phyloP scores from a whole-genome alignment of 2,113 vertebrate genomes.

The Clinocottus analis region DNA sequence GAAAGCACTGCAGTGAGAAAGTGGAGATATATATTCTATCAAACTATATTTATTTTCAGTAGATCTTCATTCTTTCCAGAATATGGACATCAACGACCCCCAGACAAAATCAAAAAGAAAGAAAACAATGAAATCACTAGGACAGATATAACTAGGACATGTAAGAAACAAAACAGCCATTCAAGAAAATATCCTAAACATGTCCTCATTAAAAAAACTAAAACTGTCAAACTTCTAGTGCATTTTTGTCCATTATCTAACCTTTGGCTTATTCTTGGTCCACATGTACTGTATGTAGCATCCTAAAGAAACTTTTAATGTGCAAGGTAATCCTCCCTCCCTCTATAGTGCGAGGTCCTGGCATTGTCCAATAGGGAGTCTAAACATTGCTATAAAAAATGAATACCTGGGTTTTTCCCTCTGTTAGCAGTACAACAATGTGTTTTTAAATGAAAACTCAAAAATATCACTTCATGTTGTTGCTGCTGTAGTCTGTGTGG shows the following conservation, averaged over 20 bases:
- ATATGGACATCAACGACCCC: slow-evolving; percentile 50
- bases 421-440: neutral
- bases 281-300: slow-evolving; percentile 46
- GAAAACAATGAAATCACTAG: slow-evolving; percentile 50
- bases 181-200: slow-evolving; percentile 47
- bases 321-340: slow-evolving; percentile 40
- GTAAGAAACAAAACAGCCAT: slow-evolving; percentile 41
- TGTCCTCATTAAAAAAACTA: slow-evolving; percentile 58
- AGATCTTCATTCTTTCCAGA: slow-evolving; percentile 60
- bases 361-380: slow-evolving; percentile 11
- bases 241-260: slow-evolving; percentile 68
- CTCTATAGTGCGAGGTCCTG: slow-evolving; percentile 28
- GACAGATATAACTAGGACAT: slow-evolving; percentile 62
- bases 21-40: slow-evolving; percentile 59
- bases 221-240: slow-evolving; percentile 68
- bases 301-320: slow-evolving; percentile 46
- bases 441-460: slow-evolving; percentile 3
- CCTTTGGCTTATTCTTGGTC: slow-evolving; percentile 81
- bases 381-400: slow-evolving; percentile 25
- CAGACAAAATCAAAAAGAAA: slow-evolving; percentile 52
- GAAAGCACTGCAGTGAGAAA: slow-evolving; percentile 54
- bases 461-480: neutral
- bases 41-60: slow-evolving; percentile 83
- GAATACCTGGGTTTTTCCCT: slow-evolving; percentile 9
- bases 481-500: neutral